These are phyloP conservation scores for Menidia menidia DNA, from an alignment of 2,797 vertebrate species.

Conservation along the genomic window DNA sequence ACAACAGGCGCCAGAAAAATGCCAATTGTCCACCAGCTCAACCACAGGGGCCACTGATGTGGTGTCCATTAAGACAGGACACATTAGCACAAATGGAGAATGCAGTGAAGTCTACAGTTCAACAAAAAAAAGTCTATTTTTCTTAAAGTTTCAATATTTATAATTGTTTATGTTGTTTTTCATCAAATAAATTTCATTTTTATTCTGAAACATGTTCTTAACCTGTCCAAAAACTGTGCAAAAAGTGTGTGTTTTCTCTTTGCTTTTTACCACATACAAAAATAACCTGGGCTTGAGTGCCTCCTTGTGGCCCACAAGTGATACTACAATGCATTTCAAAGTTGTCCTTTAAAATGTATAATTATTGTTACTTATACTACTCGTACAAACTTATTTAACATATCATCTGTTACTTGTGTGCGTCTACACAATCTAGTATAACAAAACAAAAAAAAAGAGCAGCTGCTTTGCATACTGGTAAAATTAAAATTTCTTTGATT, in stretches of 20 bases:
- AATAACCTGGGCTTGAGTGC: slow-evolving; percentile 26
- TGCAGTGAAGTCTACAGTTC: slow-evolving; percentile 12
- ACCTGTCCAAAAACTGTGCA: not conserved
- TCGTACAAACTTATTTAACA: no score
- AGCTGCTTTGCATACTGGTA: not conserved
- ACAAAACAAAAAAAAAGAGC: no score
- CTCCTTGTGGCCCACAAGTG: slow-evolving; percentile 59
- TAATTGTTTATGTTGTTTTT: not conserved
- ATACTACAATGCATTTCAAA: slow-evolving; percentile 35
- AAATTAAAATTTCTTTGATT: not conserved
- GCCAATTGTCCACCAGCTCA: slow-evolving; percentile 61
- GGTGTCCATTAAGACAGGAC: slow-evolving; percentile 33
- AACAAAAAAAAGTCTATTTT: not conserved
- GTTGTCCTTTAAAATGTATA: no score
- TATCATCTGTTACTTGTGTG: no score
- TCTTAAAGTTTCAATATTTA: not conserved
- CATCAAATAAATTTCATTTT: no score
- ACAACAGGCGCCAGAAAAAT: slow-evolving; percentile 60
- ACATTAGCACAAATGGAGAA: slow-evolving; percentile 15
- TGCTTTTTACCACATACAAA: not conserved
- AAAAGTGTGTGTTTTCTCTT: no score
- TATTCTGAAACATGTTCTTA: not conserved
- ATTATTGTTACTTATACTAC: no score
- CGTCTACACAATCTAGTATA: no score
- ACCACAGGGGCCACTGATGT: slow-evolving; percentile 37